These are phyloP conservation scores for Porites australiensis DNA, from an alignment of 64 coral and sea anemone genomes.

Conservation along the genomic window DNA sequence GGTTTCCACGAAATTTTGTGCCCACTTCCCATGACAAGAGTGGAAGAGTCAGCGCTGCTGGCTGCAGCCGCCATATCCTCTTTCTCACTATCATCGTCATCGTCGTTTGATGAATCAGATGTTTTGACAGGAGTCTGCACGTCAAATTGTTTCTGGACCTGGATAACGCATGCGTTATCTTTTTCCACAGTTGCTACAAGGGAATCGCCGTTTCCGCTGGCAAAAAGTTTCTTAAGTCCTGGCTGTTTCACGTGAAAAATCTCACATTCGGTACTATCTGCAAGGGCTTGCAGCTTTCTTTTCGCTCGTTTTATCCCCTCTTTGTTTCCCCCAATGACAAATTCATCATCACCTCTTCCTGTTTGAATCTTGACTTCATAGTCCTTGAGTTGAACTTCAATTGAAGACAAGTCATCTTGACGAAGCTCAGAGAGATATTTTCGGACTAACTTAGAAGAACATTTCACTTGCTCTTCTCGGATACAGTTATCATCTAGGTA, in stretches of 20 bases:
- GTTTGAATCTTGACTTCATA: slow-evolving; percentile 37
- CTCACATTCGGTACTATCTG: not conserved
- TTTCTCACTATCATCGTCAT: not conserved
- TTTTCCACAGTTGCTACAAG: slow-evolving; percentile 47
- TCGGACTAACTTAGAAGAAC: not conserved
- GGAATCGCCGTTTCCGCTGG: slow-evolving; percentile 21
- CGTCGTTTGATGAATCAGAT: not conserved
- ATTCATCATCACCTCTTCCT: slow-evolving; percentile 13
- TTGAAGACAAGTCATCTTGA: slow-evolving; percentile 29
- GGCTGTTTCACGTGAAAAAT: slow-evolving; percentile 42
- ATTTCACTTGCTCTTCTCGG: not conserved
- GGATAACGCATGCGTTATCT: slow-evolving; percentile 34
- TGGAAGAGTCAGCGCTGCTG: not conserved
- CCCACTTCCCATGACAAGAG: not conserved
- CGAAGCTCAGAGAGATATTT: slow-evolving; percentile 46
- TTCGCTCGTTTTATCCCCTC: slow-evolving; percentile 15
- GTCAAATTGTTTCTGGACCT: not conserved
- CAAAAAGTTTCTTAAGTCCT: slow-evolving; percentile 42
- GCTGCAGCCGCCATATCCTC: not conserved
- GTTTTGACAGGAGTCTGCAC: not conserved
- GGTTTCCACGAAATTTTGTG: slow-evolving; percentile 32
- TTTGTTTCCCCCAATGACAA: slow-evolving; percentile 64
- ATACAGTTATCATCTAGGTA: slow-evolving; percentile 62
- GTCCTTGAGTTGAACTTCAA: slow-evolving; percentile 31
- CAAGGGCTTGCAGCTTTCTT: not conserved